phyloP scores from a whole-genome alignment of 2,113 vertebrate species.

The Oreotragus oreotragus region DNA sequence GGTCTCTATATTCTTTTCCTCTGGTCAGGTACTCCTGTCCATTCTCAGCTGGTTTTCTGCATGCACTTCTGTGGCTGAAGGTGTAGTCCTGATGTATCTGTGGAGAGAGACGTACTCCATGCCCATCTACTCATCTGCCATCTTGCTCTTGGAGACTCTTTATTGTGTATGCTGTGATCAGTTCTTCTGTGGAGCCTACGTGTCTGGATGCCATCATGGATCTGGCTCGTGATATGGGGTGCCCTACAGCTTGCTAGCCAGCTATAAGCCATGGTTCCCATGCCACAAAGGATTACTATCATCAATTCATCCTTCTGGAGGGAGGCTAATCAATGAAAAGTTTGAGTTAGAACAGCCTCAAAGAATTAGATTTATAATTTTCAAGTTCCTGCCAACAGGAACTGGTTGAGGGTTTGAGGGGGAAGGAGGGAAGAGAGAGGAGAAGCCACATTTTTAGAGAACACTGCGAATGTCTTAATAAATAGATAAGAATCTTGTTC shows the following conservation, averaged over 20 bases:
- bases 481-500: slow-evolving; percentile 35
- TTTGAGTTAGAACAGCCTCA: not conserved
- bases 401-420: not conserved
- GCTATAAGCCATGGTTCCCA: not conserved
- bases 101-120: not conserved
- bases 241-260: not conserved
- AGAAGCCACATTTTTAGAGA: not conserved
- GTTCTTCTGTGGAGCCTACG: not conserved
- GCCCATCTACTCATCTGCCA: not conserved
- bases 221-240: not conserved
- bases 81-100: not conserved
- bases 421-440: not conserved
- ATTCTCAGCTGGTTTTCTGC: not conserved
- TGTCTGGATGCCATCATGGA: not conserved
- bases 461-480: slow-evolving; percentile 12
- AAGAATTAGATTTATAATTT: not conserved
- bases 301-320: not conserved
- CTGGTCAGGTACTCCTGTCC: not conserved
- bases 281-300: not conserved
- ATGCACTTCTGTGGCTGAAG: not conserved
- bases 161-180: not conserved
- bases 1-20: not conserved
- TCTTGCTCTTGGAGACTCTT: not conserved
- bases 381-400: not conserved
- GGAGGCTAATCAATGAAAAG: not conserved